Evolutionary conservation across 2,113 vertebrate species (phyloP), one percentile per base, ranked within the genome.

Genomic region (Phalacrocorax brasilianus): DNA sequence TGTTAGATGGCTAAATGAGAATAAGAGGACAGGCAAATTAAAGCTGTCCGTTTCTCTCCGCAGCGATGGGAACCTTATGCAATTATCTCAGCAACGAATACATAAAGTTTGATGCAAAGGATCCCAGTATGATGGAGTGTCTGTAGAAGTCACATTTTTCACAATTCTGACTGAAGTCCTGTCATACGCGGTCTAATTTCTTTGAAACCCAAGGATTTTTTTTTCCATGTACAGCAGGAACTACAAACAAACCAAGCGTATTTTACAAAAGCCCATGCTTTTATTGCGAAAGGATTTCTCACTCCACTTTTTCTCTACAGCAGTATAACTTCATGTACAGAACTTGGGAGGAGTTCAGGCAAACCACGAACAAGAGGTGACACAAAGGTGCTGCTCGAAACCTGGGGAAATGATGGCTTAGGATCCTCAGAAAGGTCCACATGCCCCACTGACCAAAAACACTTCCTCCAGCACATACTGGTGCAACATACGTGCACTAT

Each of bases 401-500:
- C 16, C 32, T 30, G 19, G 19, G 15, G 47, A 76, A 71, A 16
- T 1, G 5, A 26, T 5, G 45, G 22, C 22, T 38, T 30, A 21
- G 67, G 19, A 45, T 23, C 40, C 18, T 40, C 44, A 30, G 42
- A 59, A 27, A 35, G 38, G 49, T 12, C 8, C 62, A 16, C 1
- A 0, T 19, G 67, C 11, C 62, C 28, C 47, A 44, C 20, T 2
- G 14, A 70, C 27, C 10, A 49, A 19, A 63, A 15, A 1, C 14
- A 14, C 24, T 14, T 59, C 38, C 40, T 71, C 35, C 45, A 79
- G 83, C 45, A 33, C 14, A 5, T 50, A 17, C 24, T 30, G 33
- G 53, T 52, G 49, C 47, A 40, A 33, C 4, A 14, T 1, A 26
- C 3, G 15, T 26, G 12, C 1, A 1, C 38, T 22, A 8, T 12